phyloP scores from a whole-genome alignment of 2,113 vertebrate genomes.

The Engystomops pustulosus region DNA sequence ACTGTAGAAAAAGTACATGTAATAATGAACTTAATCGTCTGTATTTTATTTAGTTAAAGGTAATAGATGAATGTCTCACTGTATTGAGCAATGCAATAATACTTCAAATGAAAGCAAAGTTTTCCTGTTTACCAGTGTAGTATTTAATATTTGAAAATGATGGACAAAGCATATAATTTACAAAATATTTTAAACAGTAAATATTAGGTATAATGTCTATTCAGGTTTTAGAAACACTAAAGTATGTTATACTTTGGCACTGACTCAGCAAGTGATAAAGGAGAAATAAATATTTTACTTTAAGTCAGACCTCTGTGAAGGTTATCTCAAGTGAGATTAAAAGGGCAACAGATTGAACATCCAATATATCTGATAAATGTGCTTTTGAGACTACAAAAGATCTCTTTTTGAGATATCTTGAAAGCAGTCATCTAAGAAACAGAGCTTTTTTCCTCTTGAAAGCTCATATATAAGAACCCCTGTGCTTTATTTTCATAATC shows the following conservation, averaged over 20 bases:
- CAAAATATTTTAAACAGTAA: background rate
- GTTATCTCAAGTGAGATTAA: slow-evolving; percentile 61
- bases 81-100: background rate
- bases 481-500: slow-evolving; percentile 47
- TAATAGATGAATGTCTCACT: background rate
- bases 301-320: slow-evolving; percentile 57
- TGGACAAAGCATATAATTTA: no score
- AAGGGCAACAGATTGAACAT: slow-evolving; percentile 59
- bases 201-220: background rate
- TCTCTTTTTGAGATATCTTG: slow-evolving; percentile 57
- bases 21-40: no score
- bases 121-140: no score
- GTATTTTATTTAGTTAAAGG: no score
- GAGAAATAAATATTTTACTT: slow-evolving; percentile 59
- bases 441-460: slow-evolving; percentile 47
- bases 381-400: slow-evolving; percentile 57
- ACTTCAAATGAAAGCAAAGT: background rate
- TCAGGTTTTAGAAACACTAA: slow-evolving; percentile 5
- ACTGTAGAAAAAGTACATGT: no score
- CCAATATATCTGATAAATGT: slow-evolving; percentile 59
- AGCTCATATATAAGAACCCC: slow-evolving; percentile 49
- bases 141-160: no score
- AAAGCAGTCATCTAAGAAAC: slow-evolving; percentile 56
- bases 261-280: slow-evolving; percentile 27
- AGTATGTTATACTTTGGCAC: slow-evolving; percentile 21